Evolutionary conservation across 2,113 vertebrate species (phyloP).

Genomic region (Hippolais icterina): DNA sequence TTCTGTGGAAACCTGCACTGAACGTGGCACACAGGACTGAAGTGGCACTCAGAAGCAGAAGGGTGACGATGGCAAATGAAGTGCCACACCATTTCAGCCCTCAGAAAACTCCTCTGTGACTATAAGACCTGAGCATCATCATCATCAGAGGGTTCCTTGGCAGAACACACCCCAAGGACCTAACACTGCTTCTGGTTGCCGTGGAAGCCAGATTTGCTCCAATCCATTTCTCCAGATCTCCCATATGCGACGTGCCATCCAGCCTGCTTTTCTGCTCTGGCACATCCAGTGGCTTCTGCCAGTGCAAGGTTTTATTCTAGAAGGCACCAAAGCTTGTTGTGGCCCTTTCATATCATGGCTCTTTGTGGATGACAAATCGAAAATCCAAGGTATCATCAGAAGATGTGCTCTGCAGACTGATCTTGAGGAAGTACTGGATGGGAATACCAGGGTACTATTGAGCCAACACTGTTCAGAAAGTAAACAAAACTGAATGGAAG

Average conservation of each 20-base stretch:
- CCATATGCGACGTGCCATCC: background rate
- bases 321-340: background rate
- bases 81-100: background rate
- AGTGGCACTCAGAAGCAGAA: background rate
- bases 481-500: slow-evolving; percentile 6
- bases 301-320: background rate
- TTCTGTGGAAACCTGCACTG: background rate
- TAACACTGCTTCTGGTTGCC: background rate
- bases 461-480: background rate
- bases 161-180: background rate
- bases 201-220: background rate
- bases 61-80: background rate
- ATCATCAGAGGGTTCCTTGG: background rate
- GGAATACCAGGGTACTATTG: background rate
- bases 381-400: background rate
- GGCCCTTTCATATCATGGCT: background rate
- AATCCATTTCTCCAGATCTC: background rate
- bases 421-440: background rate
- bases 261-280: background rate
- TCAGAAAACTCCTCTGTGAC: background rate
- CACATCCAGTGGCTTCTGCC: background rate
- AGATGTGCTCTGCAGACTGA: background rate
- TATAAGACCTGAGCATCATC: background rate
- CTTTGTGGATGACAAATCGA: background rate
- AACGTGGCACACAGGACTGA: background rate